A percentile compares a stretch with the other conserved stretches of the same genome.
Evolutionary conservation across 2,888 invertebrate genomes (phyloP).

Genomic region (Tetranychus truncatus): DNA sequence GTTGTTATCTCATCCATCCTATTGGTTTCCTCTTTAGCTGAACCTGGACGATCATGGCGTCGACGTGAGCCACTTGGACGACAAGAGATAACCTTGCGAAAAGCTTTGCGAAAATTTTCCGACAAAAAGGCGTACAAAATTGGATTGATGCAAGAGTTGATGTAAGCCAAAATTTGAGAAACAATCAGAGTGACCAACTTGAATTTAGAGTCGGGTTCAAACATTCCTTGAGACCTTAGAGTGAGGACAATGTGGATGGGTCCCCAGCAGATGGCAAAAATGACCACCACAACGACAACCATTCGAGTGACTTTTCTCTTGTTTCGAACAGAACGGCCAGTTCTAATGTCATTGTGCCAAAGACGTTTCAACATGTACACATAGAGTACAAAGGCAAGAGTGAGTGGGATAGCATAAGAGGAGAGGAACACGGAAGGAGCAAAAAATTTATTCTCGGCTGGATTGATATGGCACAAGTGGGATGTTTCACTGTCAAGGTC

Average conservation of each 20-base stretch:
- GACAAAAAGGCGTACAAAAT: slow-evolving; percentile 83
- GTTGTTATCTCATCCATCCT: slow-evolving; percentile 6
- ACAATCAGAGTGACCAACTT: slow-evolving; percentile 4
- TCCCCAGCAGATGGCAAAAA: slow-evolving; percentile 82
- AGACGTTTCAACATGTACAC: slow-evolving; percentile 69
- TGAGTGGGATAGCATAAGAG: slow-evolving; percentile 69
- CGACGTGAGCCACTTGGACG: slow-evolving; percentile 12
- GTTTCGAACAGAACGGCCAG: slow-evolving; percentile 53
- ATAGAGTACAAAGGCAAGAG: slow-evolving; percentile 66
- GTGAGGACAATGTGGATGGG: slow-evolving; percentile 51
- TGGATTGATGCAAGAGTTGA: slow-evolving; percentile 84
- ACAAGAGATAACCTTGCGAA: slow-evolving; percentile 37
- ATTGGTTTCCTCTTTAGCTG: slow-evolving; percentile 6
- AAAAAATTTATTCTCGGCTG: slow-evolving; percentile 41
- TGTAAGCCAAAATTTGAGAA: slow-evolving; percentile 45
- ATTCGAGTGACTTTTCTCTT: slow-evolving; percentile 74
- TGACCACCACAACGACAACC: slow-evolving; percentile 74
- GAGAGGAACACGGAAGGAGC: slow-evolving; percentile 55
- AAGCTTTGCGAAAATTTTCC: slow-evolving; percentile 79
- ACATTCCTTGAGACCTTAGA: slow-evolving; percentile 28
- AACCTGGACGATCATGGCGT: background rate
- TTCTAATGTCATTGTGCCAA: slow-evolving; percentile 56
- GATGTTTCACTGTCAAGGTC: slow-evolving; percentile 33
- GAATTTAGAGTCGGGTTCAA: background rate
- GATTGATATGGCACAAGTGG: slow-evolving; percentile 43